phyloP scores from a whole-genome alignment of 2,113 vertebrate species.

The Chitala chitala region DNA sequence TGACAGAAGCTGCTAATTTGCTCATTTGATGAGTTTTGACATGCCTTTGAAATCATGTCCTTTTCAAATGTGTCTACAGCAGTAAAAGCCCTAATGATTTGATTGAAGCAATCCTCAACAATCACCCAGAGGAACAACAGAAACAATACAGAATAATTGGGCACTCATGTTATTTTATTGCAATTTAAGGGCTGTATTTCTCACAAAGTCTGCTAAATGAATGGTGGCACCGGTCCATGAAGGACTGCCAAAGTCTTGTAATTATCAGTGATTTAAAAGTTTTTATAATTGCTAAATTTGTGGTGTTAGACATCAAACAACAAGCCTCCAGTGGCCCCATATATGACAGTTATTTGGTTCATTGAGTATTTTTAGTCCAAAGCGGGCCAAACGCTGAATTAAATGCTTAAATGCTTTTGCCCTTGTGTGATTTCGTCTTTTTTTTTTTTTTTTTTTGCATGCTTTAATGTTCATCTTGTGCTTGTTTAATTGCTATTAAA shows the following conservation, averaged over 20 bases:
- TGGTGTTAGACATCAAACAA: not conserved
- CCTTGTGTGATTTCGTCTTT: not conserved
- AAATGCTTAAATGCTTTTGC: not conserved
- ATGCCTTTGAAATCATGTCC: constrained; percentile 16
- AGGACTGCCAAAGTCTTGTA: constrained; percentile 12
- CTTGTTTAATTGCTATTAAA: constrained; percentile 1
- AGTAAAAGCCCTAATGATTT: constrained; percentile 20
- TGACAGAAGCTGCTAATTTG: constrained; percentile 18
- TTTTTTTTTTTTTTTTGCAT: not conserved
- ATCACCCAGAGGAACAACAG: constrained; percentile 17
- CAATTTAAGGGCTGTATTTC: constrained; percentile 19
- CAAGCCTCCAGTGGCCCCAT: not conserved
- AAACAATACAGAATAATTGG: constrained; percentile 22
- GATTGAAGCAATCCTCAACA: constrained; percentile 16
- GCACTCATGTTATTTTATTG: constrained; percentile 19
- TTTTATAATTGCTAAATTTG: constrained; percentile 6
- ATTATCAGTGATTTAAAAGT: constrained; percentile 19
- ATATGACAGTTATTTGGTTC: constrained; percentile 9
- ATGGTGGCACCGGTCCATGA: constrained; percentile 2
- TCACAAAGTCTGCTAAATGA: constrained; percentile 16
- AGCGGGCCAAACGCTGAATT: not conserved
- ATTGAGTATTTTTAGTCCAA: not conserved
- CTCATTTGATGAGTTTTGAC: constrained; percentile 11
- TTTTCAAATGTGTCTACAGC: constrained; percentile 19
- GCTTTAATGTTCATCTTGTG: not conserved